These are phyloP conservation scores for Drosophila ananassae DNA, from an alignment of 1,140 invertebrate genomes.

Conservation along the genomic window DNA sequence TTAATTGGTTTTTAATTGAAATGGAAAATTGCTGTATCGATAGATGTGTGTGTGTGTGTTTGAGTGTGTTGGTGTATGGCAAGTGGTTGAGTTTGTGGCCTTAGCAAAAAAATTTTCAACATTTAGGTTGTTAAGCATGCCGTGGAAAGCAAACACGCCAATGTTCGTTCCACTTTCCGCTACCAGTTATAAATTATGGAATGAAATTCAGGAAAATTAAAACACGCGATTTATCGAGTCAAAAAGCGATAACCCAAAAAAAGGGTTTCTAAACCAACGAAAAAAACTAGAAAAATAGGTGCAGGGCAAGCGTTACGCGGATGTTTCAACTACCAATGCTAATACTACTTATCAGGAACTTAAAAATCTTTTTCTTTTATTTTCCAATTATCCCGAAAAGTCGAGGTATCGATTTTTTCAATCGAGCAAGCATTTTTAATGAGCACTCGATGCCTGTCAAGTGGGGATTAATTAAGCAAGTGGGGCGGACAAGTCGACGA, in stretches of 20 bases:
- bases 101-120: conserved; percentile 51
- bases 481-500: no score
- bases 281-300: conserved; percentile 18
- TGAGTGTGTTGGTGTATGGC: neutral
- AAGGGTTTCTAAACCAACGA: conserved; percentile 23
- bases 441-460: conserved; percentile 9
- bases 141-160: conserved; percentile 9
- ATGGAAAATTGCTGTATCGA: conserved; percentile 50
- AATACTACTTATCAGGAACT: conserved; percentile 5
- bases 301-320: conserved; percentile 38
- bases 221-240: conserved; percentile 21
- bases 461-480: conserved; percentile 19
- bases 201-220: conserved; percentile 21
- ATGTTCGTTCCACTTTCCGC: conserved; percentile 15
- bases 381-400: conserved; percentile 21
- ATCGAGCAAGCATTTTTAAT: conserved; percentile 45
- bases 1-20: conserved; percentile 82
- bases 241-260: conserved; percentile 41
- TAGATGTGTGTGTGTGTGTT: conserved; percentile 1
- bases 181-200: conserved; percentile 36
- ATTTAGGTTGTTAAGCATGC: conserved; percentile 52
- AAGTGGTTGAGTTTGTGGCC: conserved; percentile 23
- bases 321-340: conserved; percentile 13
- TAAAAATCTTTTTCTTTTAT: neutral
- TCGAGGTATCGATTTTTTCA: conserved; percentile 33